Conservation (phyloP, 2,888 invertebrate genomes). For the Xylocampa areola region DNA sequence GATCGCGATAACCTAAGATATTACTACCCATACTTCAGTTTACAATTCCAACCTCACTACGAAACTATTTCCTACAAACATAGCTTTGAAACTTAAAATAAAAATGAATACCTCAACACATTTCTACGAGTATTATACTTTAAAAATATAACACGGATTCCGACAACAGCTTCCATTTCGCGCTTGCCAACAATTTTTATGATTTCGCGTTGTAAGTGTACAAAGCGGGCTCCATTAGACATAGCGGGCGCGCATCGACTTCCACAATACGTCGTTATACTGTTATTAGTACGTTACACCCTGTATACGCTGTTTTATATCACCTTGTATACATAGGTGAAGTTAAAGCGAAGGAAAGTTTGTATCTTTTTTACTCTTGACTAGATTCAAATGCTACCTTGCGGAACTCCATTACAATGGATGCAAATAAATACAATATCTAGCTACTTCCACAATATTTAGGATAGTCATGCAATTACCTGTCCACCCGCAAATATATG, state of each 20-base stretch:
- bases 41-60: too few relatives aligned
- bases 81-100: slow-evolving; percentile 13
- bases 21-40: too few relatives aligned
- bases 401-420: too few relatives aligned
- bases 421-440: too few relatives aligned
- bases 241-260: slow-evolving; percentile 47
- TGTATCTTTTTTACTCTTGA: too few relatives aligned
- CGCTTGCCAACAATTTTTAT: slow-evolving; percentile 53
- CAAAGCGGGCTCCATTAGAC: slow-evolving; percentile 62
- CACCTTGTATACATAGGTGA: slow-evolving; percentile 9
- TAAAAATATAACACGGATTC: slow-evolving; percentile 30
- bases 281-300: slow-evolving; percentile 50
- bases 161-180: slow-evolving; percentile 25
- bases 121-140: slow-evolving; percentile 27
- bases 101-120: slow-evolving; percentile 10
- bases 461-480: too few relatives aligned
- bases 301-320: slow-evolving; percentile 25
- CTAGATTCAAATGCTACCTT: too few relatives aligned
- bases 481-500: too few relatives aligned
- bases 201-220: slow-evolving; percentile 60
- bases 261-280: slow-evolving; percentile 51
- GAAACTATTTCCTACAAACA: not conserved
- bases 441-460: too few relatives aligned
- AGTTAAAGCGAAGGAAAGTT: not conserved
- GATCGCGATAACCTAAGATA: too few relatives aligned